Conservation (phyloP, 1,140 invertebrate genomes). For the Sycobia sp. region DNA sequence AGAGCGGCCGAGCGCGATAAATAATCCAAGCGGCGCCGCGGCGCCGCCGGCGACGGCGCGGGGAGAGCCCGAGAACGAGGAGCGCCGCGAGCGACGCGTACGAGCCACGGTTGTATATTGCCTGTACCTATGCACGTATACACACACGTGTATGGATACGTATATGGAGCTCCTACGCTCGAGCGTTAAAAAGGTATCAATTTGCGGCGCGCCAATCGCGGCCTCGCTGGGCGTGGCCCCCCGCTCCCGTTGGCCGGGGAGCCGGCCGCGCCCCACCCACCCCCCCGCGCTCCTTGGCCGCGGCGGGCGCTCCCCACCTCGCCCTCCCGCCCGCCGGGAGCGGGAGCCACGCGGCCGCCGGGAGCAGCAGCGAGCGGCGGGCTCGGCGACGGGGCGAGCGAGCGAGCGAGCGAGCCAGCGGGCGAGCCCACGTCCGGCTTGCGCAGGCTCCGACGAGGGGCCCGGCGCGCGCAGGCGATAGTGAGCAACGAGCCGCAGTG, state of each 20-base stretch:
- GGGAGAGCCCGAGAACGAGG: slow-evolving; percentile 18
- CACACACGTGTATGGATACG: too few species aligned
- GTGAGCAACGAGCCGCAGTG: too few species aligned
- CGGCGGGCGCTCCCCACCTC: background rate
- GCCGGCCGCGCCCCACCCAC: background rate
- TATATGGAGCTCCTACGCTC: slow-evolving; percentile 41
- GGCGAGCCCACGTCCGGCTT: too few species aligned
- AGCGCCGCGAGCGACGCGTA: slow-evolving; percentile 39
- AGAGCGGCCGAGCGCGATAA: slow-evolving; percentile 13
- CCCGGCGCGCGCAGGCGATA: too few species aligned
- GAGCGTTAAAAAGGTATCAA: slow-evolving; percentile 61
- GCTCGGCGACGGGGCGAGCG: background rate
- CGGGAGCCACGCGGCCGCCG: slow-evolving; percentile 2
- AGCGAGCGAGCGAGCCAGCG: background rate
- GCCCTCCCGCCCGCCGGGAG: background rate
- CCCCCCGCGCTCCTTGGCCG: background rate
- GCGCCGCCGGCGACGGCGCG: background rate
- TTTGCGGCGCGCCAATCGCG: slow-evolving; percentile 52
- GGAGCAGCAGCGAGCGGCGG: slow-evolving; percentile 32
- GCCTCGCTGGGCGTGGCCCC: slow-evolving; percentile 41
- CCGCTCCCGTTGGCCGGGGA: slow-evolving; percentile 38
- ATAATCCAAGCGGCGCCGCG: slow-evolving; percentile 5
- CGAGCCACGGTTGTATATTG: too few species aligned
- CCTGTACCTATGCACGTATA: too few species aligned
- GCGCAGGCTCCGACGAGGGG: too few species aligned